A percentile compares a stretch with the other conserved stretches of the same genome.
phyloP scores from a whole-genome alignment of 30 jellyfish, hydroid and myxozoan genomes.

The Euphysa ruthae region DNA sequence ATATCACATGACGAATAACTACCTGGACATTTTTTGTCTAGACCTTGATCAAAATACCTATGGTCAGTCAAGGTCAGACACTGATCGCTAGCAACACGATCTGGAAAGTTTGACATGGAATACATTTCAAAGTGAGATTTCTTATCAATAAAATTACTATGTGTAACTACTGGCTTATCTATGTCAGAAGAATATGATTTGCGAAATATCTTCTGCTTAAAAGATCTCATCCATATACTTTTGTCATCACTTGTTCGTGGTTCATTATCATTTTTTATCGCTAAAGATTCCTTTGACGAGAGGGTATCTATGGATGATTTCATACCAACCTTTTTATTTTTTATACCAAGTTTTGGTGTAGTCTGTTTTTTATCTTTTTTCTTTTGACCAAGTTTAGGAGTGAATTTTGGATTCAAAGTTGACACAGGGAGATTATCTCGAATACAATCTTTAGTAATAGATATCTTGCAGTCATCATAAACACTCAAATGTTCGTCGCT shows the following conservation, averaged over 20 bases:
- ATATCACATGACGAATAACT: slow-evolving; percentile 21
- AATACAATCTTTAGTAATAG: slow-evolving; percentile 53
- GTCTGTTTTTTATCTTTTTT: slow-evolving; percentile 4
- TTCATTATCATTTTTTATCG: not conserved
- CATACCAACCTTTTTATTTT: not conserved
- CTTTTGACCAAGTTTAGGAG: not conserved
- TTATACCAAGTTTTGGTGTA: not conserved
- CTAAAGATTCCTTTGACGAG: slow-evolving; percentile 12
- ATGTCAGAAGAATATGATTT: slow-evolving; percentile 30
- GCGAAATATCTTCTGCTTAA: slow-evolving; percentile 21
- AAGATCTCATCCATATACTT: slow-evolving; percentile 9
- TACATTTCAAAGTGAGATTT: slow-evolving; percentile 15
- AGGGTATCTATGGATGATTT: slow-evolving; percentile 12
- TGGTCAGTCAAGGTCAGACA: slow-evolving; percentile 25
- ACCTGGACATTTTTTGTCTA: not conserved
- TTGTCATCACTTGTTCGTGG: slow-evolving; percentile 6
- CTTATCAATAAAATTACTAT: not conserved
- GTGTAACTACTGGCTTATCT: too few relatives aligned
- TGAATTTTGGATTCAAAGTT: slow-evolving; percentile 3
- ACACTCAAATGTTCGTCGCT: slow-evolving; percentile 44
- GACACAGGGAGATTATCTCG: slow-evolving; percentile 9
- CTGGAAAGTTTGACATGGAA: slow-evolving; percentile 27
- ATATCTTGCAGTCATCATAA: slow-evolving; percentile 72
- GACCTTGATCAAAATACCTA: not conserved
- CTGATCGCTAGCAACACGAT: slow-evolving; percentile 29